These are phyloP conservation scores for Morone chrysops DNA, from an alignment of 2,113 vertebrate genomes.

Conservation along the genomic window DNA sequence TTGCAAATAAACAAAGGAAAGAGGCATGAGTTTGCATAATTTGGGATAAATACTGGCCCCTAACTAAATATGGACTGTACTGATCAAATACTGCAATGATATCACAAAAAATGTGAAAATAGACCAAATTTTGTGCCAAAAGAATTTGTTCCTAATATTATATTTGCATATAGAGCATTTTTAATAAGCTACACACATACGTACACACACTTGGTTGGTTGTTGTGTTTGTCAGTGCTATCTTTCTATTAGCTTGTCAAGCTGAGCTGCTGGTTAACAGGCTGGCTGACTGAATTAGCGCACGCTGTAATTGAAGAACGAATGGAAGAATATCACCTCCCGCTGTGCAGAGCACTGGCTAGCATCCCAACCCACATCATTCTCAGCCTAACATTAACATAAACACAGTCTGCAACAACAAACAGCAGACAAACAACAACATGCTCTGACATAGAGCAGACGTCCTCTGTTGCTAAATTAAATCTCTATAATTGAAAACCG, in stretches of 20 bases:
- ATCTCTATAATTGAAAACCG: conserved; percentile 18
- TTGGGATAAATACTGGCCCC: background rate
- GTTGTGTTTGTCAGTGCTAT: conserved; percentile 7
- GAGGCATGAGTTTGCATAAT: background rate
- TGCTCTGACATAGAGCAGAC: conserved; percentile 29
- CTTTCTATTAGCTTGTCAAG: conserved; percentile 28
- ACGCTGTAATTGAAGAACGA: conserved; percentile 32
- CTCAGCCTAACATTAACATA: conserved; percentile 29
- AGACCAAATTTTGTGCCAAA: background rate
- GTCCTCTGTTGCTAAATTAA: conserved; percentile 16
- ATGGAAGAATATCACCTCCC: conserved; percentile 33
- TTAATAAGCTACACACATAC: background rate
- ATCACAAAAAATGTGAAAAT: background rate
- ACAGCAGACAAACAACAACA: conserved; percentile 28
- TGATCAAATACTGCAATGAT: background rate
- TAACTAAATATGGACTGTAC: background rate
- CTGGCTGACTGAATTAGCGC: conserved; percentile 49
- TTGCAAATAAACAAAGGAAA: background rate
- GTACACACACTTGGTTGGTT: background rate
- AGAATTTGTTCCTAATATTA: conserved; percentile 6
- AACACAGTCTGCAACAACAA: conserved; percentile 38
- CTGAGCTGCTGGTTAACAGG: conserved; percentile 53
- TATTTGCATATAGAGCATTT: conserved; percentile 30
- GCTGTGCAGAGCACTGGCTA: conserved; percentile 25
- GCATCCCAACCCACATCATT: conserved; percentile 21